Percentiles rank a stretch among this genome's conserved stretches.
Conservation (phyloP, 2,797 vertebrate species). For the Channa striata region DNA sequence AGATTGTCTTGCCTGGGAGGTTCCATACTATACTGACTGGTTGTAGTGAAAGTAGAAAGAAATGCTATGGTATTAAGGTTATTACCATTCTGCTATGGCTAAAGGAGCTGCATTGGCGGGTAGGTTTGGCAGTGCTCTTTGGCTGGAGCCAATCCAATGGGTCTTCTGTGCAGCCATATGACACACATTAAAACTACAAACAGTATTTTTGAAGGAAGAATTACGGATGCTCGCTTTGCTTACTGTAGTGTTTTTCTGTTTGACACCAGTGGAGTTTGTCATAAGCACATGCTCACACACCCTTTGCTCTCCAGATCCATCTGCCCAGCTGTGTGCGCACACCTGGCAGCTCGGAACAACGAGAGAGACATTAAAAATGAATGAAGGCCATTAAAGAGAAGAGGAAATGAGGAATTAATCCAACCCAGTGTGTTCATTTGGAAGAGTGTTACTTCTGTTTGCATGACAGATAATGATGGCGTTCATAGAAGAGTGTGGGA, state of each 20-base stretch:
- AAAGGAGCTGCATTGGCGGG: constrained; percentile 38
- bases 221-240: background rate
- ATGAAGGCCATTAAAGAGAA: constrained; percentile 46
- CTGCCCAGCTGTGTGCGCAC: constrained; percentile 60
- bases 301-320: constrained; percentile 38
- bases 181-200: constrained; percentile 8
- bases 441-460: constrained; percentile 46
- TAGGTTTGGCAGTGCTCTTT: constrained; percentile 33
- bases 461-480: constrained; percentile 60
- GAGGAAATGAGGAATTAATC: constrained; percentile 58
- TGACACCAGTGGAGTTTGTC: background rate
- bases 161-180: constrained; percentile 5
- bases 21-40: constrained; percentile 51
- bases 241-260: background rate
- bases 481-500: constrained; percentile 51
- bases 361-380: constrained; percentile 61
- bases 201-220: constrained; percentile 19
- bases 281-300: constrained; percentile 14
- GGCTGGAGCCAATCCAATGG: background rate
- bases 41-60: constrained; percentile 25
- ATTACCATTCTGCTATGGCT: constrained; percentile 53
- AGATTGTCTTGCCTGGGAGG: constrained; percentile 66
- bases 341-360: constrained; percentile 60
- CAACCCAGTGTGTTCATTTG: constrained; percentile 40
- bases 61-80: constrained; percentile 56